phyloP scores from a whole-genome alignment of 64 coral and sea anemone genomes.

The Dendronephthya gigantea region DNA sequence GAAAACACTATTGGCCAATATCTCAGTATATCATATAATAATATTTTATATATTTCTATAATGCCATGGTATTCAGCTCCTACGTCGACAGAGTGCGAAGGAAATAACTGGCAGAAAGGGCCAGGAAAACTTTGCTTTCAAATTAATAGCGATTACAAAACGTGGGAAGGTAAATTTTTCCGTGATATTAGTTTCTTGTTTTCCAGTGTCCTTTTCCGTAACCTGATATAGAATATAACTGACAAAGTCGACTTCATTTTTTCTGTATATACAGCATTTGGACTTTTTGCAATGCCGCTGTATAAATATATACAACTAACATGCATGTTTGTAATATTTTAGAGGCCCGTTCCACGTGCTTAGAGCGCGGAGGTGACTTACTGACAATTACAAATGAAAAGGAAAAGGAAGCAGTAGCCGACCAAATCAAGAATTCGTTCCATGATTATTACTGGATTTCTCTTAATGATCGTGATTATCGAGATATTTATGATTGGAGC shows the following conservation, averaged over 20 bases:
- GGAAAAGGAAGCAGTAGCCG: neutral
- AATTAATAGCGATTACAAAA: neutral
- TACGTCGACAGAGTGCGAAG: neutral
- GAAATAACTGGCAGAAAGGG: conserved; percentile 14
- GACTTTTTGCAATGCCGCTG: no score
- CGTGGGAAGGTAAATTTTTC: neutral
- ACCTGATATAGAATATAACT: no score
- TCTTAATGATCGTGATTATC: conserved; percentile 8
- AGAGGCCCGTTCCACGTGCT: neutral
- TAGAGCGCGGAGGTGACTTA: neutral
- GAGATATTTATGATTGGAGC: neutral
- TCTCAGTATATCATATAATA: no score
- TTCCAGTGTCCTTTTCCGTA: no score
- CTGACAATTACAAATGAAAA: neutral
- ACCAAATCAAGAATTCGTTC: neutral
- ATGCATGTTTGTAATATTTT: neutral
- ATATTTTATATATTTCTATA: neutral
- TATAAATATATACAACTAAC: no score
- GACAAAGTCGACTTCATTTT: no score
- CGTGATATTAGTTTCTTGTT: no score
- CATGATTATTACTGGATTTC: neutral
- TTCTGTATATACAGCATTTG: no score
- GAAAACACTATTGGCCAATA: no score
- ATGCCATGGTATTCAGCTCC: neutral
- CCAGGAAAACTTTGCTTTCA: conserved; percentile 1